These are phyloP conservation scores for Gobionotothen gibberifrons DNA, from an alignment of 2,797 vertebrate species.

Conservation along the genomic window DNA sequence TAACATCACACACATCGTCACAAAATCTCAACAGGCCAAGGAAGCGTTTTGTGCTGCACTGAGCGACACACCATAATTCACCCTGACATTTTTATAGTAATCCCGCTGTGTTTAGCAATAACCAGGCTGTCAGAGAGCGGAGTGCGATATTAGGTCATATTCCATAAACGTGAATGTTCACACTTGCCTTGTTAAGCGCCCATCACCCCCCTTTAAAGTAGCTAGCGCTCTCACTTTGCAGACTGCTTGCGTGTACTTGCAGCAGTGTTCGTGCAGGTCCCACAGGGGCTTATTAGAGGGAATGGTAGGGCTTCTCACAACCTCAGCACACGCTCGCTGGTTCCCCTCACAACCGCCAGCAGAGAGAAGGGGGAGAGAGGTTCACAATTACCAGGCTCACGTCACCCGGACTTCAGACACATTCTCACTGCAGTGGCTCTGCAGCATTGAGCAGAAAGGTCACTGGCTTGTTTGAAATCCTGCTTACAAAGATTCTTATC, in stretches of 20 bases:
- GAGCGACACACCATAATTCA: slow-evolving; percentile 31
- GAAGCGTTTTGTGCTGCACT: slow-evolving; percentile 32
- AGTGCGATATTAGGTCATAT: slow-evolving; percentile 65
- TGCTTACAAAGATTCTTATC: slow-evolving; percentile 52
- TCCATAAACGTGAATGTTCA: slow-evolving; percentile 70
- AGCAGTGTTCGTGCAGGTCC: slow-evolving; percentile 69
- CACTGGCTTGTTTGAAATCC: slow-evolving; percentile 59
- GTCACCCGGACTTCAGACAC: slow-evolving; percentile 61
- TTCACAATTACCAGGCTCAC: slow-evolving; percentile 69
- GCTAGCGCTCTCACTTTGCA: slow-evolving; percentile 64
- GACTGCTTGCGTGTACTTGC: slow-evolving; percentile 68
- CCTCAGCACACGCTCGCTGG: slow-evolving; percentile 63
- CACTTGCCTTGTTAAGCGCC: slow-evolving; percentile 68
- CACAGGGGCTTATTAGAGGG: slow-evolving; percentile 81
- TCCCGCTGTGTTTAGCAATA: slow-evolving; percentile 44
- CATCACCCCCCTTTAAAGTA: slow-evolving; percentile 42
- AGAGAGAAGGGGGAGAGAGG: slow-evolving; percentile 56
- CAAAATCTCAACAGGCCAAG: slow-evolving; percentile 16
- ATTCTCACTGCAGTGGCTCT: slow-evolving; percentile 60
- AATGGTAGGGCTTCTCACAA: slow-evolving; percentile 71
- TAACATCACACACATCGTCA: slow-evolving; percentile 13
- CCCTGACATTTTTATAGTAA: slow-evolving; percentile 60
- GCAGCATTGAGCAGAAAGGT: slow-evolving; percentile 65
- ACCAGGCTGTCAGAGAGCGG: slow-evolving; percentile 43
- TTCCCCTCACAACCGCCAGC: slow-evolving; percentile 64